Percentiles rank a stretch among this genome's conserved stretches.
phyloP scores from a whole-genome alignment of 37 sponge, comb jelly and placozoan species.

The Oscarella lobularis region DNA sequence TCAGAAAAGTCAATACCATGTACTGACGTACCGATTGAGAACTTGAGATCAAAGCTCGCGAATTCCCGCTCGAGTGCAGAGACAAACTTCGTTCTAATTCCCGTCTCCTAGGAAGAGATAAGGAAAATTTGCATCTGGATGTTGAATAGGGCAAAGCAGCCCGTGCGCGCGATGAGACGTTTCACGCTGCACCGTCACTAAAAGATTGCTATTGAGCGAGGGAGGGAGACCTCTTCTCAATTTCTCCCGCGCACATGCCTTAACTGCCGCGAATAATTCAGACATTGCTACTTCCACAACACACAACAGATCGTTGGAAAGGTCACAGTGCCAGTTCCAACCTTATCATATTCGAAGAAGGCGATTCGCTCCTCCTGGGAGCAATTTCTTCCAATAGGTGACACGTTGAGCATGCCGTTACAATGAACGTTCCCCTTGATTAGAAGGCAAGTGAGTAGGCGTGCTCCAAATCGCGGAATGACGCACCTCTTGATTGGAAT shows the following conservation, averaged over 20 bases:
- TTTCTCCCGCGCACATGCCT: too few species aligned
- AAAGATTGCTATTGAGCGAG: too few species aligned
- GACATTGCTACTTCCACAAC: too few species aligned
- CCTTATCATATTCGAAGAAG: slow-evolving; percentile 80
- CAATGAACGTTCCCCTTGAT: slow-evolving; percentile 92
- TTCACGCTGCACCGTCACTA: too few species aligned
- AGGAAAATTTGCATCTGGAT: not conserved
- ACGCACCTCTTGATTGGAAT: slow-evolving; percentile 75
- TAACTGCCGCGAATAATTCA: too few species aligned
- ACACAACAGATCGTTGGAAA: too few species aligned
- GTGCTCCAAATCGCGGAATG: not conserved
- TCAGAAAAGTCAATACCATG: too few species aligned
- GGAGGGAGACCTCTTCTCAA: too few species aligned
- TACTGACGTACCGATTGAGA: slow-evolving; percentile 88
- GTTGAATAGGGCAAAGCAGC: too few species aligned
- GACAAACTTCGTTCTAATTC: slow-evolving; percentile 74
- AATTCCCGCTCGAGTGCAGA: slow-evolving; percentile 58
- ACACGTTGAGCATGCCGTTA: slow-evolving; percentile 86
- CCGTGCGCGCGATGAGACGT: too few species aligned
- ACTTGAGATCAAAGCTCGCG: slow-evolving; percentile 79
- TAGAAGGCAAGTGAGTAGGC: too few species aligned
- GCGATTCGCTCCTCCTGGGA: slow-evolving; percentile 79
- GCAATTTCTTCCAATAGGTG: slow-evolving; percentile 91
- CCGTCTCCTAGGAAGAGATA: slow-evolving; percentile 28
- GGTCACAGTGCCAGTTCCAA: too few species aligned